Evolutionary conservation across 2,888 invertebrate genomes (phyloP), one percentile per base, ranked within the genome.

Genomic region (Ennomos erosarius): DNA sequence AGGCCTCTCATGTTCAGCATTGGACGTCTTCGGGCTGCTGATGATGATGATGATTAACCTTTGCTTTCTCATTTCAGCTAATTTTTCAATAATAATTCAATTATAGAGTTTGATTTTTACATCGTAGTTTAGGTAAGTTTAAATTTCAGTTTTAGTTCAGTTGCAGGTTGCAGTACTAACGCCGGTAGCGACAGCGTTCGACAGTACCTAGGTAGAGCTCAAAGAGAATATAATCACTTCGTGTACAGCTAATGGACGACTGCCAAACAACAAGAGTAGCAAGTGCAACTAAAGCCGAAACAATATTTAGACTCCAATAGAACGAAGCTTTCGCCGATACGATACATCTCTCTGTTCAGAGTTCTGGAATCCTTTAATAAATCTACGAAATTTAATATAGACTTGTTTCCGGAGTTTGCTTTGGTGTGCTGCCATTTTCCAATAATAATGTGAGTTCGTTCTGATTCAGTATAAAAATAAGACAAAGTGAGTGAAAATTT

Each of bases 231-330:
- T n/a, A n/a, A n/a, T n/a, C n/a, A n/a, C n/a, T n/a, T n/a, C n/a
- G n/a, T n/a, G 16, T 16, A 16, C 1, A 73, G 80, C 77, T 80
- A 83, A 85, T 87, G 87, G 85, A 79, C 71, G 75, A 56, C 72
- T 84, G 86, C 82, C 87, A 85, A 79, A 68, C 64, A 62, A 74
- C 74, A 77, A 74, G 45, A 49, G 39, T 10, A 45, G 10, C 34
- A 36, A 46, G 49, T 51, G 10, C 35, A 12, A 33, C 77, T 74
- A 76, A 68, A 68, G 71, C 74, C 74, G 65, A 70, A 73, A 78
- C 78, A 75, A 74, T 79, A 79, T 81, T 78, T 78, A 74, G 64
- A 75, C 71, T 74, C 68, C 74, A 74, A 59, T 65, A 43, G 43
- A 66, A 67, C 63, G 59, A 61, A 57, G 43, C 36, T 60, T 65